Evolutionary conservation across 2,888 invertebrate species (phyloP).

Genomic region (Boloria selene): DNA sequence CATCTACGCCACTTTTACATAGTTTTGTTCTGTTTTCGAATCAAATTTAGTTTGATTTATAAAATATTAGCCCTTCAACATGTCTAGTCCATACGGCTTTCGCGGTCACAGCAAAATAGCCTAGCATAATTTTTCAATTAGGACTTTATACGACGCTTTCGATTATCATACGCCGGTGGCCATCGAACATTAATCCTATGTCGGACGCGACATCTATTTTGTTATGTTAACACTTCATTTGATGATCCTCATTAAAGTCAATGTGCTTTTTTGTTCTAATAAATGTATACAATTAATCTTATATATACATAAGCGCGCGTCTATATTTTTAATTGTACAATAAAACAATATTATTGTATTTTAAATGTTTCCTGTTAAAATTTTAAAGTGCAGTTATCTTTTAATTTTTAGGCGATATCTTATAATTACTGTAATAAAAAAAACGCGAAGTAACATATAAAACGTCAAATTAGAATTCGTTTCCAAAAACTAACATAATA

Average conservation of each 20-base stretch:
- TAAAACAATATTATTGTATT: neutral
- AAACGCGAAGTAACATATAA: neutral
- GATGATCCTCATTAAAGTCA: constrained; percentile 34
- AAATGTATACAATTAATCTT: constrained; percentile 34
- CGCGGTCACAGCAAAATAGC: constrained; percentile 12
- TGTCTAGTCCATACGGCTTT: constrained; percentile 10
- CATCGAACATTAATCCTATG: constrained; percentile 32
- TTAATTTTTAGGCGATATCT: neutral
- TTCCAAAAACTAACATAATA: constrained; percentile 4
- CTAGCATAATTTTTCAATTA: constrained; percentile 29
- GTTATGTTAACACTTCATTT: constrained; percentile 38
- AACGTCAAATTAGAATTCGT: neutral
- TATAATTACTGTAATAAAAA: neutral
- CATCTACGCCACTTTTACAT: too few species aligned
- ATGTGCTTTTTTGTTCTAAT: constrained; percentile 33
- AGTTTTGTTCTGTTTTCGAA: constrained; percentile 17
- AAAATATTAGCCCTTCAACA: constrained; percentile 27
- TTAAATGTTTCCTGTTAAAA: neutral
- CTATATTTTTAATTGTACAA: constrained; percentile 6
- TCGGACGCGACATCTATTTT: constrained; percentile 37
- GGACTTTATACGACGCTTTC: constrained; percentile 18
- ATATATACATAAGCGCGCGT: constrained; percentile 18
- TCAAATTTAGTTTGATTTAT: constrained; percentile 69
- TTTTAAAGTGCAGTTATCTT: too few species aligned
- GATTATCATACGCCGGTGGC: constrained; percentile 20